A percentile compares a stretch with the other conserved stretches of the same genome.
These are phyloP conservation scores for Vidua macroura DNA, from an alignment of 2,113 vertebrate genomes.

Conservation along the genomic window DNA sequence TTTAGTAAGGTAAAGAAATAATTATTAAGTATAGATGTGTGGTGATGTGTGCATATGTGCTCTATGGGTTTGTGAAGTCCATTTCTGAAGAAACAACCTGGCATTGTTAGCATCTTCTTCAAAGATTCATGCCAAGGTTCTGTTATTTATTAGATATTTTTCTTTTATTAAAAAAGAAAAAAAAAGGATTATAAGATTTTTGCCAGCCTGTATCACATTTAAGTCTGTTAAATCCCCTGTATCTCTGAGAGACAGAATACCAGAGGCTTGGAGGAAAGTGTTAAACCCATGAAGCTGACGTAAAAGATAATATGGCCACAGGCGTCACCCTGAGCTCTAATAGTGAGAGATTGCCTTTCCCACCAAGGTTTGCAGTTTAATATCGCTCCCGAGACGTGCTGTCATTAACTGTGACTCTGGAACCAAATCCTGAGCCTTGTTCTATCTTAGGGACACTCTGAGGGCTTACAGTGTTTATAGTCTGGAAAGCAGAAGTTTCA, in stretches of 20 bases:
- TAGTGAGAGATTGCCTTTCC: neutral
- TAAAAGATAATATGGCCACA: neutral
- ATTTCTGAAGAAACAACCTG: neutral
- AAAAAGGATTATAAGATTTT: neutral
- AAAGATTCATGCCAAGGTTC: neutral
- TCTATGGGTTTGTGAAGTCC: neutral
- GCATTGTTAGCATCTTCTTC: neutral
- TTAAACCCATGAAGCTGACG: neutral
- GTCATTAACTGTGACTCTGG: constrained; percentile 32
- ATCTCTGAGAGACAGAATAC: neutral
- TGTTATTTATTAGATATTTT: neutral
- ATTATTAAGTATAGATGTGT: neutral
- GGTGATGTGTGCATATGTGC: neutral
- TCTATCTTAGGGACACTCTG: neutral
- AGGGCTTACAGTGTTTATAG: neutral
- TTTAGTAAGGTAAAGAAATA: neutral
- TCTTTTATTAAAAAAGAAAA: neutral
- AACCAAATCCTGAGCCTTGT: constrained; percentile 25
- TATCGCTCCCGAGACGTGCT: neutral
- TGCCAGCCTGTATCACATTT: neutral
- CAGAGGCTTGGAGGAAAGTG: neutral
- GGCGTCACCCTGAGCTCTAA: constrained; percentile 30
- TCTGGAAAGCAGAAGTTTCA: neutral
- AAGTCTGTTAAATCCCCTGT: constrained; percentile 8
- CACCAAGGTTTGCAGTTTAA: constrained; percentile 37